Base-by-base conservation (phyloP, 2,797 vertebrate genomes). In the Orientallactaga sibirica region DNA sequence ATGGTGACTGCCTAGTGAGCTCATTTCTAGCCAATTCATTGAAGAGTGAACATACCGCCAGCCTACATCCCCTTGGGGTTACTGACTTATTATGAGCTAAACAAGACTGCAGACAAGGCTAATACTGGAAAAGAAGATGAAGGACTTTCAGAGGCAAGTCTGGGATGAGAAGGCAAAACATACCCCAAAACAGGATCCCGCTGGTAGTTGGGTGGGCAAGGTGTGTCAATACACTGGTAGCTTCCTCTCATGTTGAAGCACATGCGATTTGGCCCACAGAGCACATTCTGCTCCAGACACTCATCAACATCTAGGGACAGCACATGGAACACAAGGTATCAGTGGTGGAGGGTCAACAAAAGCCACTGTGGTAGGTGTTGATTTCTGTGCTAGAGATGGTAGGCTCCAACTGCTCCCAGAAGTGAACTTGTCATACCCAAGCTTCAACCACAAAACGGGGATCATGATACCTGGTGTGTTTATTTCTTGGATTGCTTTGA, bases 241-340 rank as follows among this genome's bases (percentile, higher is more conserved):
- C 99, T 99, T 95, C 99, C 99, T 98, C 99, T 99, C 98, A 98
- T 99, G 98, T 99, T 99, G 97, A 99, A 99, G 97, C 99, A 99
- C 99, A 99, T 99, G 86, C 97, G 98, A 95, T 99, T 99, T 0
- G 97, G 96, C 78, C 99, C 99, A 97, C 99, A 99, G 66, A 98
- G 99, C 90, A 99, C 98, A 89, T 98, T 99, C 97, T 99, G 98
- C 37, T 99, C 99, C 37, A 99, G 97, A 94, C 99, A 99, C 96
- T 99, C 99, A 14, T 99, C 99, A 16, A 99, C 94, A 97, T 99
- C 99, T 99, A 97, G 11, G 92, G 15, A 92, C 9, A 93, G 61
- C 20, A 92, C 82, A 89, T 89, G 91, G 74, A 8, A 82, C 2
- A 48, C 0, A 76, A 5, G 55, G 12, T 0, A 20, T 97, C 33